These are phyloP conservation scores for Scaptomyza caliginosa DNA, from an alignment of 2,888 invertebrate genomes.

Conservation along the genomic window DNA sequence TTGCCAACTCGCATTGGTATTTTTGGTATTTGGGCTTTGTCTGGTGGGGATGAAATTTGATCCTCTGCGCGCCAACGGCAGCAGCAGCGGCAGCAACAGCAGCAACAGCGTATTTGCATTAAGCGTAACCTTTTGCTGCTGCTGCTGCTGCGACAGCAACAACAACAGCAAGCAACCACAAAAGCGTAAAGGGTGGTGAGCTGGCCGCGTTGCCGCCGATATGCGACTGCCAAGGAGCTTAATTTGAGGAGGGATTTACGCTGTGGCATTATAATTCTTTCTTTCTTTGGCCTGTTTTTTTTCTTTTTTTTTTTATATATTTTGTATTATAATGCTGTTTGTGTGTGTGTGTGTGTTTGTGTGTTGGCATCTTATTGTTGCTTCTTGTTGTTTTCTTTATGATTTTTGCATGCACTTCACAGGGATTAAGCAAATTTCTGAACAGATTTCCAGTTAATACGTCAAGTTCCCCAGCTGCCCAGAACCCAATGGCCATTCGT, in stretches of 20 bases:
- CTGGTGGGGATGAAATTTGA: conserved; percentile 83
- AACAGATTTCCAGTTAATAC: conserved; percentile 64
- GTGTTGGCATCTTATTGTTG: conserved; percentile 53
- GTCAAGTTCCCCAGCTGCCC: background rate
- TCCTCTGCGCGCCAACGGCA: conserved; percentile 63
- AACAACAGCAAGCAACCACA: conserved; percentile 33
- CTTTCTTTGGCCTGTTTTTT: conserved; percentile 26
- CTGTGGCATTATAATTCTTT: conserved; percentile 75
- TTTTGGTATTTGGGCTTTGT: conserved; percentile 76
- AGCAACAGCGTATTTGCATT: conserved; percentile 73
- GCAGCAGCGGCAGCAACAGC: conserved; percentile 43
- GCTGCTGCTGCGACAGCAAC: conserved; percentile 15
- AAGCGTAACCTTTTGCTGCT: conserved; percentile 72
- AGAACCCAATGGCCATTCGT: conserved; percentile 8
- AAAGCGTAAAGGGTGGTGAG: conserved; percentile 53
- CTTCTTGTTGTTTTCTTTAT: conserved; percentile 18
- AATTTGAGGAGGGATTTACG: conserved; percentile 81
- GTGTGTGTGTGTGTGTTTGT: background rate
- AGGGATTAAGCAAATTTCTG: conserved; percentile 80
- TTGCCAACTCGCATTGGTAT: conserved; percentile 69
- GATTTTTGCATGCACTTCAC: conserved; percentile 53
- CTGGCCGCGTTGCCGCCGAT: conserved; percentile 48
- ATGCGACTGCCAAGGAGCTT: conserved; percentile 77
- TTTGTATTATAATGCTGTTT: conserved; percentile 18
- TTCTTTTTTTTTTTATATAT: conserved; percentile 14